Conservation (phyloP, 2,888 invertebrate genomes). For the Watsonalla binaria region DNA sequence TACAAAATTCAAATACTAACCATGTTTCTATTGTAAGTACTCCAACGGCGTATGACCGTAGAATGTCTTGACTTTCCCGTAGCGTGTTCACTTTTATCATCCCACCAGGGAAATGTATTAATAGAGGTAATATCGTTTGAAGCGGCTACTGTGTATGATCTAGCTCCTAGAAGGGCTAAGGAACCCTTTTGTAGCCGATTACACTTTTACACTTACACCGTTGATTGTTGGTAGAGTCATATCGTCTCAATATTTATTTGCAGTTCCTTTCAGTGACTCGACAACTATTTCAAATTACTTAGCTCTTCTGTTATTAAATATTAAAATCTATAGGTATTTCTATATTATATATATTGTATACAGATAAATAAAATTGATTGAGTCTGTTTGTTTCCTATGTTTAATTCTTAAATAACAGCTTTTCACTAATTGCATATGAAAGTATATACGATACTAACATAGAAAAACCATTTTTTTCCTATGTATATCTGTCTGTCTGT, state of each 20-base stretch:
- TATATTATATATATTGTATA: too few relatives aligned
- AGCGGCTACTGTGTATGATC: constrained; percentile 43
- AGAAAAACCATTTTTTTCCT: too few relatives aligned
- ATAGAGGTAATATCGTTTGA: constrained; percentile 49
- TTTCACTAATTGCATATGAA: too few relatives aligned
- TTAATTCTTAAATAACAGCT: too few relatives aligned
- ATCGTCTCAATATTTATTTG: constrained; percentile 1
- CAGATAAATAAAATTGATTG: too few relatives aligned
- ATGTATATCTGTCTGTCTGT: too few relatives aligned
- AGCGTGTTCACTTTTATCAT: constrained; percentile 32
- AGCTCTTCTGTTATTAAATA: too few relatives aligned
- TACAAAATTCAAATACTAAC: constrained; percentile 26
- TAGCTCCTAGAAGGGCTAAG: constrained; percentile 42
- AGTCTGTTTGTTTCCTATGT: too few relatives aligned
- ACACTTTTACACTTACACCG: constrained; percentile 51
- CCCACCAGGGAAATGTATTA: constrained; percentile 37
- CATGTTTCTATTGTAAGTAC: constrained; percentile 19
- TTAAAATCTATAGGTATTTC: too few relatives aligned
- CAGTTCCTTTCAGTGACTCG: constrained; percentile 52
- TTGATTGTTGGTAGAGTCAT: constrained; percentile 57
- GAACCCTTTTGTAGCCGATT: constrained; percentile 65
- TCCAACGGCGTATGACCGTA: constrained; percentile 18
- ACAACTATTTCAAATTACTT: constrained; percentile 30
- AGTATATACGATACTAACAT: too few relatives aligned
- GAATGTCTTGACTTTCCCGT: constrained; percentile 25